A percentile compares a stretch with the other conserved stretches of the same genome.
Conservation (phyloP, 2,888 invertebrate species). For the Eupithecia vulgata region DNA sequence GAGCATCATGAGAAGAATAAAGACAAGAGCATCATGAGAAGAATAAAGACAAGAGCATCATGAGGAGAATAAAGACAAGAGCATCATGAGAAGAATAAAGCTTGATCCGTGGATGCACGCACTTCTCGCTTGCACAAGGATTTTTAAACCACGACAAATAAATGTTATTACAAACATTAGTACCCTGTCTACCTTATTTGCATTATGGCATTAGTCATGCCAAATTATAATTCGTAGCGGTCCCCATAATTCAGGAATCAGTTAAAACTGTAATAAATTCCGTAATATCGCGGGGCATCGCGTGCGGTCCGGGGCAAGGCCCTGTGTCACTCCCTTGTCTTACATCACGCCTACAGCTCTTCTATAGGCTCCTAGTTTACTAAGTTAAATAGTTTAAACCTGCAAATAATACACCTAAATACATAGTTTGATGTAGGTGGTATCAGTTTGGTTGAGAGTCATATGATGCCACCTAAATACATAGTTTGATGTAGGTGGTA, state of each 20-base stretch:
- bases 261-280: conserved; percentile 48
- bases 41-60: not conserved
- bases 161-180: conserved; percentile 9
- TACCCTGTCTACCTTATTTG: conserved; percentile 14
- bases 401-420: not conserved
- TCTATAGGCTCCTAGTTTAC: not conserved
- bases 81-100: not conserved
- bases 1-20: not conserved
- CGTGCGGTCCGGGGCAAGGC: conserved; percentile 34
- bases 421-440: not conserved
- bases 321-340: conserved; percentile 28
- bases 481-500: not conserved
- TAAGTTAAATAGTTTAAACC: not conserved
- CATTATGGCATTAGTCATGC: conserved; percentile 42
- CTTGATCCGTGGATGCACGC: not conserved
- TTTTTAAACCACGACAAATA: not conserved
- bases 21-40: not conserved
- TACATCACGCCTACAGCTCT: not conserved
- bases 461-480: not conserved
- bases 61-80: not conserved
- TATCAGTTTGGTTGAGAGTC: not conserved
- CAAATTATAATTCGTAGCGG: conserved; percentile 37
- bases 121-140: not conserved
- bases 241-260: conserved; percentile 45
- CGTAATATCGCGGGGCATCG: conserved; percentile 44